Conservation (phyloP, 2,113 vertebrate genomes). For the Macquaria ambigua region DNA sequence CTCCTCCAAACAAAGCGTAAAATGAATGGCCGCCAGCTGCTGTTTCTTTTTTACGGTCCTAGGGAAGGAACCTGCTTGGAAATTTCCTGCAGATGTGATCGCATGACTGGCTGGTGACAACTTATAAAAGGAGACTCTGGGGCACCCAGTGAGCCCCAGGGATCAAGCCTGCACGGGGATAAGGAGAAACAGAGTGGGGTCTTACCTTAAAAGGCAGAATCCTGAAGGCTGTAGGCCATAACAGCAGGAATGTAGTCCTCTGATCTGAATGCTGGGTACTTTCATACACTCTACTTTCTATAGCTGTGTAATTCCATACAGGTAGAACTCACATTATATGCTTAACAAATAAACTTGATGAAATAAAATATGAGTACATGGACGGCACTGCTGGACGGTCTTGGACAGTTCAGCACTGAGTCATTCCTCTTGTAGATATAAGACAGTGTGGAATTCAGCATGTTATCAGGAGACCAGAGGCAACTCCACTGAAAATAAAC, state of each 20-base stretch:
- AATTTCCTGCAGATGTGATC: constrained; percentile 75
- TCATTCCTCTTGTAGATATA: constrained; percentile 25
- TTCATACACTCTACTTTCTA: constrained; percentile 16
- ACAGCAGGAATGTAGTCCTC: constrained; percentile 62
- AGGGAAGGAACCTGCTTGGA: constrained; percentile 66
- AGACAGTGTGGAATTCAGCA: constrained; percentile 38
- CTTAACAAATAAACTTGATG: constrained; percentile 18
- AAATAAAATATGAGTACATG: constrained; percentile 19
- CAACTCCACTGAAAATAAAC: constrained; percentile 28
- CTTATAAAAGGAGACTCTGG: constrained; percentile 70
- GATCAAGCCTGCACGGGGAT: constrained; percentile 52
- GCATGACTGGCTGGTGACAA: constrained; percentile 76
- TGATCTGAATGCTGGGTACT: constrained; percentile 53
- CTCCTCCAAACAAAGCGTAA: constrained; percentile 76
- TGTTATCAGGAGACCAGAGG: constrained; percentile 38
- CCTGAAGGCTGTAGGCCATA: constrained; percentile 50
- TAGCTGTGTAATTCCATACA: constrained; percentile 14
- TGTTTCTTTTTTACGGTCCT: constrained; percentile 56
- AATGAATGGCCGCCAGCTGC: constrained; percentile 72
- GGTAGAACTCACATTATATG: constrained; percentile 19
- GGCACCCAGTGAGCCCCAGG: constrained; percentile 57
- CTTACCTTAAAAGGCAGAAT: constrained; percentile 86
- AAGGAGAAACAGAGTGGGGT: constrained; percentile 63
- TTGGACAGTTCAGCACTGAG: constrained; percentile 24
- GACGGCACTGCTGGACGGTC: background rate